Conservation (phyloP, 2,113 vertebrate genomes). For the Atherinomorus stipes region DNA sequence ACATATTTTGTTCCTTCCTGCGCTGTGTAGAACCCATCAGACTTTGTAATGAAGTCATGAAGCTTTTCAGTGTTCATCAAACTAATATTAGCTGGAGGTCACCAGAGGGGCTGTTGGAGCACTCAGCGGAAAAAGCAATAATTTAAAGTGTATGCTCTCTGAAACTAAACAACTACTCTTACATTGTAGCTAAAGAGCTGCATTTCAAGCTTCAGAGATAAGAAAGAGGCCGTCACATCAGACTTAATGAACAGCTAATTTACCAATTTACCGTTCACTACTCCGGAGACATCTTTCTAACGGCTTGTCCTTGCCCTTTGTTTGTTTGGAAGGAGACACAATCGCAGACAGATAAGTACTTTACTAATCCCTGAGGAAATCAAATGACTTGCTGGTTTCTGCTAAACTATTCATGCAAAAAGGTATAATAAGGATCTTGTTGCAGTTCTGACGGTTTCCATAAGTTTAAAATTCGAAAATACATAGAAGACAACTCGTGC, state of each 20-base stretch:
- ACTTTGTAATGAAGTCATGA: neutral
- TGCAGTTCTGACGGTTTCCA: no score
- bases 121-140: neutral
- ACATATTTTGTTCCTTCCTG: constrained; percentile 1
- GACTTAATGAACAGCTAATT: neutral
- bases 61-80: constrained; percentile 2
- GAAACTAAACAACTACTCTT: neutral
- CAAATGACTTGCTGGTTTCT: neutral
- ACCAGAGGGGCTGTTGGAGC: neutral
- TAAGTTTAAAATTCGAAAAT: no score
- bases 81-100: constrained; percentile 6
- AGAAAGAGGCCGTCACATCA: neutral
- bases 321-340: neutral
- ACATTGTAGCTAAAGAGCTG: neutral
- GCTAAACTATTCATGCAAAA: neutral
- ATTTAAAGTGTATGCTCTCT: neutral
- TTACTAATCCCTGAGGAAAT: no score
- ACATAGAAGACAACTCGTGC: no score
- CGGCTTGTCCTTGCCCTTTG: neutral
- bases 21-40: constrained; percentile 3
- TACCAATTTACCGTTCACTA: neutral
- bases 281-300: neutral
- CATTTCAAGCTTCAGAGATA: neutral
- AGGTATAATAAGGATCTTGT: no score
- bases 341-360: neutral